Conservation (phyloP, 2,113 vertebrate species). For the Coregonus clupeaformis region DNA sequence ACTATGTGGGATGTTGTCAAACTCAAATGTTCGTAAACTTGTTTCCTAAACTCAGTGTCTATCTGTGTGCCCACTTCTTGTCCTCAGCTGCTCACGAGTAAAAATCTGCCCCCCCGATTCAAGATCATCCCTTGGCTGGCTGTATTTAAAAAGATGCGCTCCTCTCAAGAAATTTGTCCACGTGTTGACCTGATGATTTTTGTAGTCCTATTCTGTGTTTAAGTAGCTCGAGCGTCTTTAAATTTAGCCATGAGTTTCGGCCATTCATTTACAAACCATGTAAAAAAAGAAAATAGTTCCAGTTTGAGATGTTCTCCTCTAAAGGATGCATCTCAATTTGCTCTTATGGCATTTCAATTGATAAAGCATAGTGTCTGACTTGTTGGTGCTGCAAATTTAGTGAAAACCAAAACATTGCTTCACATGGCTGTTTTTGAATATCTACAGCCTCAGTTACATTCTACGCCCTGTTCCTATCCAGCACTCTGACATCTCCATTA, state of each 20-base stretch:
- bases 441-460: slow-evolving; percentile 40
- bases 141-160: slow-evolving; percentile 76
- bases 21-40: slow-evolving; percentile 73
- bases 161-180: slow-evolving; percentile 59
- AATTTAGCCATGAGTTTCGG: slow-evolving; percentile 65
- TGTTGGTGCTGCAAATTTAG: slow-evolving; percentile 21
- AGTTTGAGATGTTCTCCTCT: slow-evolving; percentile 29
- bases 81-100: slow-evolving; percentile 98
- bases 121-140: slow-evolving; percentile 88
- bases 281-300: slow-evolving; percentile 23
- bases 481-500: slow-evolving; percentile 45
- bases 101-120: slow-evolving; percentile 81
- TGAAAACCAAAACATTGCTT: slow-evolving; percentile 26
- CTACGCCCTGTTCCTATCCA: slow-evolving; percentile 41
- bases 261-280: slow-evolving; percentile 63
- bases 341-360: slow-evolving; percentile 40
- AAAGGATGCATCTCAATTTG: slow-evolving; percentile 25
- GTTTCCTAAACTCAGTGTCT: slow-evolving; percentile 75
- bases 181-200: slow-evolving; percentile 77
- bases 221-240: slow-evolving; percentile 66
- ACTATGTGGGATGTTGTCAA: slow-evolving; percentile 47
- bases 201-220: slow-evolving; percentile 65
- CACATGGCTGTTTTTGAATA: slow-evolving; percentile 37
- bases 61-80: slow-evolving; percentile 97
- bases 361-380: slow-evolving; percentile 29